Evolutionary conservation across 2,797 vertebrate species (phyloP).

Genomic region (Pipistrellus kuhlii): DNA sequence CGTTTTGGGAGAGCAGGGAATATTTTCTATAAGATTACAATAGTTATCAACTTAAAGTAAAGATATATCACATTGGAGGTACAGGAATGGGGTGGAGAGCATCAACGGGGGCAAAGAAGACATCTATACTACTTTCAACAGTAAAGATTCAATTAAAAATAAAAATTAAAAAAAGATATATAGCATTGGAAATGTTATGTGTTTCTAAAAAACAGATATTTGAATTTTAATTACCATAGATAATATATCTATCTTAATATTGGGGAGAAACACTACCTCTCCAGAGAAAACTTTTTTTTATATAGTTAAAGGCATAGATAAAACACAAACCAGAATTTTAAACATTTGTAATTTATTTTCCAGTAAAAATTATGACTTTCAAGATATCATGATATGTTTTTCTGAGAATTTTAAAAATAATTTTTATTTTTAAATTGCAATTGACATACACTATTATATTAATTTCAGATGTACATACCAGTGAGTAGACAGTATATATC

Average conservation of each 20-base stretch:
- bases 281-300: not conserved
- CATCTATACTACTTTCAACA: not conserved
- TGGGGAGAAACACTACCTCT: not conserved
- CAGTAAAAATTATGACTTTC: not conserved
- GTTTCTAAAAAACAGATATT: not conserved
- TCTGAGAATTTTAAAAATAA: not conserved
- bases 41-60: not conserved
- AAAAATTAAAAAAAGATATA: not conserved
- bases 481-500: not conserved
- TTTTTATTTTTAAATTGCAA: not conserved
- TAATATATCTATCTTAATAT: not conserved
- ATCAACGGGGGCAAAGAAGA: not conserved
- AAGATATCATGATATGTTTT: not conserved
- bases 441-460: not conserved
- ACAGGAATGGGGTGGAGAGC: not conserved
- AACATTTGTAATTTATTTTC: not conserved
- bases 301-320: not conserved
- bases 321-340: not conserved
- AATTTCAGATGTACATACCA: not conserved
- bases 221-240: not conserved
- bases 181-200: not conserved
- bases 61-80: not conserved
- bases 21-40: not conserved
- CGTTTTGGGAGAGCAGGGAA: not conserved
- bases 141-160: not conserved